Evolutionary conservation across 2,888 invertebrate species (phyloP).

Genomic region (Netelia virgata): DNA sequence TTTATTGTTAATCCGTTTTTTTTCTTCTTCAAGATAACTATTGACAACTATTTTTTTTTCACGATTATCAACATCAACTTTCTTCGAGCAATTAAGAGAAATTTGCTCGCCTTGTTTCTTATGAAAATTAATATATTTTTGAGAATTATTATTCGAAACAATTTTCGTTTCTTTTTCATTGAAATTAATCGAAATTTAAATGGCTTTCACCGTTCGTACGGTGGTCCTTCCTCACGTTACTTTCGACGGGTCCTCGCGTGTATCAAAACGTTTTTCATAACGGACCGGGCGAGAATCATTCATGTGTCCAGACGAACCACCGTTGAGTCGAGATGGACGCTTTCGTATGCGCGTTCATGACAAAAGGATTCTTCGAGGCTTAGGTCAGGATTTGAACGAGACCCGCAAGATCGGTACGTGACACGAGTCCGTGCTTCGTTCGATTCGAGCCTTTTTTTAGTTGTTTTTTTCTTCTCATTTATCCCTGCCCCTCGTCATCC

Average conservation of each 20-base stretch:
- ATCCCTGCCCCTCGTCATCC: not conserved
- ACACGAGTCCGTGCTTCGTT: constrained; percentile 12
- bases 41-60: not conserved
- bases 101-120: not conserved
- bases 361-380: constrained; percentile 72
- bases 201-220: not conserved
- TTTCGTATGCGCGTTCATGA: constrained; percentile 40
- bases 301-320: constrained; percentile 3
- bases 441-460: constrained; percentile 17
- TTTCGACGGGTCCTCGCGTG: not conserved
- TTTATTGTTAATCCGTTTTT: not conserved
- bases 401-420: constrained; percentile 34
- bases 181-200: not conserved
- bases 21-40: no score
- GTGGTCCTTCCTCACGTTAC: not conserved
- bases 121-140: not conserved
- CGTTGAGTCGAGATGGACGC: not conserved
- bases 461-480: not conserved
- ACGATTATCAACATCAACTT: no score
- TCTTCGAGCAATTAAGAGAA: no score
- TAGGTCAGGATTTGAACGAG: constrained; percentile 69
- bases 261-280: constrained; percentile 17
- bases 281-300: constrained; percentile 41
- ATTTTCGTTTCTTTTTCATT: not conserved
- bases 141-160: not conserved